A percentile compares a stretch with the other conserved stretches of the same genome.
Evolutionary conservation across 1,140 invertebrate species (phyloP).

Genomic region (Diuraphis noxia): DNA sequence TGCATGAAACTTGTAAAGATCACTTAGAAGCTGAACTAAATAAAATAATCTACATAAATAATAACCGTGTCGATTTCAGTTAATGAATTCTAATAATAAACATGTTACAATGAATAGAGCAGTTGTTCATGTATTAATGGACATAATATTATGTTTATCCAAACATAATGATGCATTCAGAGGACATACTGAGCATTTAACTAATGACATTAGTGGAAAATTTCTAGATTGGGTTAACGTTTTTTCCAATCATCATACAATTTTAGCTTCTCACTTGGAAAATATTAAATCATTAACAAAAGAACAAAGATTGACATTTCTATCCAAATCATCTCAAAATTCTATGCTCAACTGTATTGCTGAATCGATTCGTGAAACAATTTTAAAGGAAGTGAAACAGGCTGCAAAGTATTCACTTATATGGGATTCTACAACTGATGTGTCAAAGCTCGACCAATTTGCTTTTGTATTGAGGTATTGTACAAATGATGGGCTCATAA

Average conservation of each 20-base stretch:
- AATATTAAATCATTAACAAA: constrained; percentile 13
- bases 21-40: too few relatives aligned
- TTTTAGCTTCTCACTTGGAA: neutral
- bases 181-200: neutral
- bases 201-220: neutral
- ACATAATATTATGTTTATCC: constrained; percentile 5
- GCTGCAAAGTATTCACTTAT: neutral
- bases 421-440: neutral
- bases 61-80: constrained; percentile 4
- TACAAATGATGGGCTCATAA: too few relatives aligned
- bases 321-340: constrained; percentile 7
- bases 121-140: neutral
- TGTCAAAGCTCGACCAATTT: neutral
- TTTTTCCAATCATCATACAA: constrained; percentile 15
- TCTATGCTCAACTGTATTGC: constrained; percentile 3
- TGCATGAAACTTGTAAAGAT: too few relatives aligned
- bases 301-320: constrained; percentile 22
- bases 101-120: constrained; percentile 1
- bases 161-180: constrained; percentile 12
- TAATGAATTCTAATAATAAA: neutral
- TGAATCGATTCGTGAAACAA: neutral
- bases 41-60: too few relatives aligned
- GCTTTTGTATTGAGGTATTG: neutral
- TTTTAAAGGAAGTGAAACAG: neutral
- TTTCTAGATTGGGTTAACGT: neutral